Conservation (phyloP, 1,140 invertebrate species). For the Lanistes nyassanus region DNA sequence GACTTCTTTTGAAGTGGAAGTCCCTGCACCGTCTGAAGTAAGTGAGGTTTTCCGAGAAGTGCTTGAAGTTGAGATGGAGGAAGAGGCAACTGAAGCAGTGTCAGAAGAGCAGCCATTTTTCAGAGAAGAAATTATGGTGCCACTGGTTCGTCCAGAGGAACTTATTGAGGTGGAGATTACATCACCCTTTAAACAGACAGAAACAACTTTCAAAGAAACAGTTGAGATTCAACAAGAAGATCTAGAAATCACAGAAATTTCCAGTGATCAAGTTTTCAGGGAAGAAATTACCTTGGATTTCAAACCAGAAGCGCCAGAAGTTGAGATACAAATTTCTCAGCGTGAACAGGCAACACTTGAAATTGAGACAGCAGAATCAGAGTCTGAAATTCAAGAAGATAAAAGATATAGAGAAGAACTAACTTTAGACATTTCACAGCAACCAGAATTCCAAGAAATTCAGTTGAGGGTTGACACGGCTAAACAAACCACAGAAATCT, state of each 20-base stretch:
- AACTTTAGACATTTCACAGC: constrained; percentile 28
- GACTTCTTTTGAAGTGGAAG: constrained; percentile 26
- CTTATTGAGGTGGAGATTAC: too few relatives aligned
- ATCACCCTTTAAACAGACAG: background rate
- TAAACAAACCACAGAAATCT: constrained; percentile 13
- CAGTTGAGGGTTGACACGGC: constrained; percentile 22
- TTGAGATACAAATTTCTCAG: constrained; percentile 79
- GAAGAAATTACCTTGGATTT: constrained; percentile 73
- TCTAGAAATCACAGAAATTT: constrained; percentile 16
- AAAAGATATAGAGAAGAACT: constrained; percentile 31
- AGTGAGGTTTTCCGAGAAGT: constrained; percentile 31
- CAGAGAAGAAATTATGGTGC: constrained; percentile 33
- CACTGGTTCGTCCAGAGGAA: constrained; percentile 15
- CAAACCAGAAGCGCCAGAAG: constrained; percentile 80
- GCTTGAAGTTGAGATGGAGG: constrained; percentile 25
- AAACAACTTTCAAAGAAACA: constrained; percentile 27
- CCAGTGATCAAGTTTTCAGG: constrained; percentile 19
- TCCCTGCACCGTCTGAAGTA: constrained; percentile 16
- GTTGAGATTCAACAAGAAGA: constrained; percentile 27
- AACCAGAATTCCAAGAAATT: constrained; percentile 26
- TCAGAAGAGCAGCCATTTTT: constrained; percentile 33
- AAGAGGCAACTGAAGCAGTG: constrained; percentile 27
- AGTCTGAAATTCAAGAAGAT: constrained; percentile 8
- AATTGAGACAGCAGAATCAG: constrained; percentile 26
- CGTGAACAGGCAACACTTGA: constrained; percentile 28